Conservation (phyloP, 2,888 invertebrate species). For the Cremastobaeus sp. region DNA sequence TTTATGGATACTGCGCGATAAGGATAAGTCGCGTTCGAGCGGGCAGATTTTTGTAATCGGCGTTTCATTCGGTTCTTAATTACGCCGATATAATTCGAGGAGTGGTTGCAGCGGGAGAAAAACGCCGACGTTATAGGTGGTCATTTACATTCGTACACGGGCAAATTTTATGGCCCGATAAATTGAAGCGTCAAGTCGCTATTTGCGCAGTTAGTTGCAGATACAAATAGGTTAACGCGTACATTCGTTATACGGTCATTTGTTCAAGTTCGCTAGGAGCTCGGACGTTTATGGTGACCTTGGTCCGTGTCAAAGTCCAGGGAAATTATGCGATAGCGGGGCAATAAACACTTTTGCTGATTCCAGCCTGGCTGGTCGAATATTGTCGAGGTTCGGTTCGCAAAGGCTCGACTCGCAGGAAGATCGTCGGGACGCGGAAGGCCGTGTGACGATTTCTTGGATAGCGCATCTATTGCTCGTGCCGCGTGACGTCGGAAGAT, state of each 20-base stretch:
- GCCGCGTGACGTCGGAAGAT: too few species aligned
- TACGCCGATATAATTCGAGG: constrained; percentile 35
- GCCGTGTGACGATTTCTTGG: background rate
- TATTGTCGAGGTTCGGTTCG: too few species aligned
- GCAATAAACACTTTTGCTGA: too few species aligned
- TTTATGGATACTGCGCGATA: background rate
- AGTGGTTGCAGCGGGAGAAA: constrained; percentile 26
- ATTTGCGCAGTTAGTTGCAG: constrained; percentile 6
- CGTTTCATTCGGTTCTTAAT: constrained; percentile 40
- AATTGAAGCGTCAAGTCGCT: constrained; percentile 19
- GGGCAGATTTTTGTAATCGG: constrained; percentile 32
- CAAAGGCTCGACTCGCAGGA: too few species aligned
- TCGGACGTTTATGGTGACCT: too few species aligned
- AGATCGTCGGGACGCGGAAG: too few species aligned
- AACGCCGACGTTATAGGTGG: constrained; percentile 21
- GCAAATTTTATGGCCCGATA: constrained; percentile 26
- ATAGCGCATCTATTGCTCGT: too few species aligned
- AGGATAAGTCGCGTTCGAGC: constrained; percentile 2
- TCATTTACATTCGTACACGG: constrained; percentile 33
- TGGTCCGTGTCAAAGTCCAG: too few species aligned
- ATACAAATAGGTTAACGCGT: background rate
- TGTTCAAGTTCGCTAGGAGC: too few species aligned
- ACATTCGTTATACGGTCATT: too few species aligned
- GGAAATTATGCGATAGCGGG: too few species aligned
- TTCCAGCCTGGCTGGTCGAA: too few species aligned